Conservation (phyloP, 2,797 vertebrate genomes). For the Molossus alvarezi region DNA sequence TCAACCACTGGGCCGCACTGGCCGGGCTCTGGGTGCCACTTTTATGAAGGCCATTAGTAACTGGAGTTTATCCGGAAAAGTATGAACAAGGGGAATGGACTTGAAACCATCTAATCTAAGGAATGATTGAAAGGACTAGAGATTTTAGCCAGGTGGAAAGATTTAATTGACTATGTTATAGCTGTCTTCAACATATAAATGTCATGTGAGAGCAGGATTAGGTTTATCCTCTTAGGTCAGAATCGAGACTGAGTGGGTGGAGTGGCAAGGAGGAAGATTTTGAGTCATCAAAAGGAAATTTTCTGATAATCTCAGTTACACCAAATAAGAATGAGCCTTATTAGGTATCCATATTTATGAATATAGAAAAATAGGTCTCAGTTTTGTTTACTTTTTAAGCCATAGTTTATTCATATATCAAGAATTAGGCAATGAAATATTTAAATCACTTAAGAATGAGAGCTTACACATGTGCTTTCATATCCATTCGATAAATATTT, state of each 20-base stretch:
- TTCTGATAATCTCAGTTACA: constrained; percentile 32
- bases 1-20: too few relatives aligned
- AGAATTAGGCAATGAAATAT: constrained; percentile 19
- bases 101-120: constrained; percentile 28
- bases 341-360: constrained; percentile 11
- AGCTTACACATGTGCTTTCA: not conserved
- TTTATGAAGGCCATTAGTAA: not conserved
- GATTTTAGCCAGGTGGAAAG: not conserved
- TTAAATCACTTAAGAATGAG: constrained; percentile 53
- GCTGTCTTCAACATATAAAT: not conserved
- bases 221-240: not conserved
- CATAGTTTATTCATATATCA: not conserved
- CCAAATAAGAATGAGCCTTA: constrained; percentile 21
- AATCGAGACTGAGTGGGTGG: not conserved
- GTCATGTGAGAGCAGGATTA: not conserved
- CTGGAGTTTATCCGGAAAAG: constrained; percentile 38
- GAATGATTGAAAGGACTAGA: constrained; percentile 6
- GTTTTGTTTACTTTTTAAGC: constrained; percentile 43
- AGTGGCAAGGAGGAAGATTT: constrained; percentile 17
- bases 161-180: not conserved
- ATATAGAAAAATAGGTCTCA: constrained; percentile 35
- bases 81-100: not conserved
- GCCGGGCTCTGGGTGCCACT: not conserved
- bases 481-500: constrained; percentile 63
- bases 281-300: constrained; percentile 40